phyloP scores from a whole-genome alignment of 2,797 vertebrate genomes.

The Neosalanx taihuensis region DNA sequence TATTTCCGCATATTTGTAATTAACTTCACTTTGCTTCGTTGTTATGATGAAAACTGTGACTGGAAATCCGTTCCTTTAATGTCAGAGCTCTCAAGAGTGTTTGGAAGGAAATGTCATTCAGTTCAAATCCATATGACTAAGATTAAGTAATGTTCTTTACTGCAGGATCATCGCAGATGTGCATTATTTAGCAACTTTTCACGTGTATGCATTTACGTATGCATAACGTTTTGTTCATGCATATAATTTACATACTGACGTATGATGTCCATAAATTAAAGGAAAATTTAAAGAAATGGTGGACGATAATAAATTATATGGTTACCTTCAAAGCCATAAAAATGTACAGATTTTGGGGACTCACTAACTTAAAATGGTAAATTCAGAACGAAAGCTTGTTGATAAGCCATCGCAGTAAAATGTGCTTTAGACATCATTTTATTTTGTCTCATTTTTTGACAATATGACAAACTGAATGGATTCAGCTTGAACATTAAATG shows the following conservation, averaged over 20 bases:
- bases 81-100: not conserved
- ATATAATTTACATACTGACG: not conserved
- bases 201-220: not conserved
- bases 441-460: too few relatives aligned
- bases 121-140: not conserved
- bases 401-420: too few relatives aligned
- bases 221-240: not conserved
- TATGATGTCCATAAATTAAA: not conserved
- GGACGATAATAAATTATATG: not conserved
- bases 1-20: too few relatives aligned
- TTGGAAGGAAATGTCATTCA: not conserved
- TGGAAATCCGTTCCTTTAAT: not conserved
- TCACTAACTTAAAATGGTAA: too few relatives aligned
- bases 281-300: not conserved
- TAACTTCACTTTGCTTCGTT: too few relatives aligned
- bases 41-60: not conserved
- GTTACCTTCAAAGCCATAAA: not conserved
- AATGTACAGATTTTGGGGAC: not conserved
- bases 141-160: not conserved
- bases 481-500: too few relatives aligned
- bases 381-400: too few relatives aligned
- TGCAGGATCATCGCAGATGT: not conserved
- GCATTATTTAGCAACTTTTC: not conserved
- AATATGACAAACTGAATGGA: too few relatives aligned
- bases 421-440: too few relatives aligned